Evolutionary conservation across 2,888 invertebrate genomes (phyloP), one percentile per base, ranked within the genome.

Genomic region (Xylota segnis): DNA sequence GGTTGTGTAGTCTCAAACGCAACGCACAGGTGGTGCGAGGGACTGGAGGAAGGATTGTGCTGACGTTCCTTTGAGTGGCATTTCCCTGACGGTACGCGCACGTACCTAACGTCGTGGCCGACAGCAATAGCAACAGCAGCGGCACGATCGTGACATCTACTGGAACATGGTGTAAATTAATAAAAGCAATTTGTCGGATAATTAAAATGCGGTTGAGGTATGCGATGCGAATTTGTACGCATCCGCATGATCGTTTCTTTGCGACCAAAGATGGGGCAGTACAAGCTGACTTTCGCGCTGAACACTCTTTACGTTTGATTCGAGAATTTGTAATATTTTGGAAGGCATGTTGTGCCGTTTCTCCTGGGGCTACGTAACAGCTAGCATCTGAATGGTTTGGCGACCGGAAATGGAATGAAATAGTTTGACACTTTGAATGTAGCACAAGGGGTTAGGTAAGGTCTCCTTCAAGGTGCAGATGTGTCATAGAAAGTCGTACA

Each of bases 181-280:
- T 86, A 82, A 82, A 86, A 77, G 86, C 77, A 86, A 86, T 86
- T 86, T 86, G 86, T 86, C 86, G 63, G 76, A 58, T 77, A 86
- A 86, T 86, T 86, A 86, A 86, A 86, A 86, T 86, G 86, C 86
- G 66, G 63, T 56, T 72, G 52, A 27, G 72, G 76, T 72, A 82
- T 72, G 76, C 71, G 52, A 71, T 59, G 70, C 65, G 75, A 79
- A 71, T 74, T 65, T 79, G 79, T 70, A 63, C 65, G 75, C 84
- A 83, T 75, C 81, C 79, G 79, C 58, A 74, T 65, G 43, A 7
- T 2, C n/a, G 3, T 18, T 10, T 18, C 10, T 50, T 50, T 37
- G 14, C 14, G 10, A 2, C 45, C 45, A 45, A 45, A 45, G 45
- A 45, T 16, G 45, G 45, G 16, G 3, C 4, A 40, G 3, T 40